Base-by-base conservation (phyloP, 2,888 invertebrate genomes). In the Phyllotreta cruciferae region DNA sequence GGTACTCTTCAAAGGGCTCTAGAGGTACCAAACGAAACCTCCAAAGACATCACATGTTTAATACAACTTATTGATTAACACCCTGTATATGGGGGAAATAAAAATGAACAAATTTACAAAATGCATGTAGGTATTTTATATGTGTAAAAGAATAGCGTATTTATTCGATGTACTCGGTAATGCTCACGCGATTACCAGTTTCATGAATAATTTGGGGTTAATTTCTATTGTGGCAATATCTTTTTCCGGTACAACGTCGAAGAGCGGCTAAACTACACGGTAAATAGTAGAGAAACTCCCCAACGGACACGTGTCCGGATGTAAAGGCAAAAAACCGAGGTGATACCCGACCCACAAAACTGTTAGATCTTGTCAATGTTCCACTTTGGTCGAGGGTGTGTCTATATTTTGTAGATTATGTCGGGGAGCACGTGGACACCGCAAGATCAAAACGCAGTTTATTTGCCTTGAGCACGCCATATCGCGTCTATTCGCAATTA, bases 261-360 rank as follows among this genome's bases (percentile, higher is more conserved):
- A 72, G 71, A 73, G 70, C 71, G 72, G 72, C 70, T 73, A 72
- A 72, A 73, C 71, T 71, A 69, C 66, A 71, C 69, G 67, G 69
- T 67, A 72, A 71, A 72, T 71, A 69, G 64, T 55, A 36, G 34
- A 52, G 56, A 54, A 54, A 62, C 63, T 54, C 63, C 64, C 67
- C 55, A 67, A 56, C 63, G 66, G 55, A 73, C 77, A 77, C 77
- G 77, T 77, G 77, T 74, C 74, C 75, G 77, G 77, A 77, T 73
- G 74, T 75, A 69, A 70, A 71, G 72, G 70, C 67, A 69, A 71
- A 71, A 65, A 69, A 68, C 45, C 67, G 65, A 67, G 71, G 68
- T 64, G 64, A 62, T 60, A 64, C 56, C 60, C 54, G 47, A 58
- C 60, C 63, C 62, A 63, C 55, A 62, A 62, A 63, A 64, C 53